phyloP scores from a whole-genome alignment of 92 coral and sea anemone species.

The Muricea muricata region DNA sequence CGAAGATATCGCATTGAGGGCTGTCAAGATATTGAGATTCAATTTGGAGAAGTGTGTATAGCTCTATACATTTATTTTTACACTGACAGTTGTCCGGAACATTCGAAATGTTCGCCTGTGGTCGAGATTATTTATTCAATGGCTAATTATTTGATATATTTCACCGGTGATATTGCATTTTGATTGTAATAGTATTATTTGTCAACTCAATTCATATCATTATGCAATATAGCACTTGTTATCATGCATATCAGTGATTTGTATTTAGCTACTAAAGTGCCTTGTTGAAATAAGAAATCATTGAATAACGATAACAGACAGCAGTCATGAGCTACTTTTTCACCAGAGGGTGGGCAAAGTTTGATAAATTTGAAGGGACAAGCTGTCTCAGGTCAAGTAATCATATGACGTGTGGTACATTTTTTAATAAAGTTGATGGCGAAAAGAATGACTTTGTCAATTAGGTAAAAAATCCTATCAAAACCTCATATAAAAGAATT shows the following conservation, averaged over 20 bases:
- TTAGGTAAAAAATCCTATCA: too few relatives aligned
- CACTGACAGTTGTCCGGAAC: conserved; percentile 19
- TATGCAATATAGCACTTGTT: neutral
- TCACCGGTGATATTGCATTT: neutral
- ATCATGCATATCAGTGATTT: neutral
- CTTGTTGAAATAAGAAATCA: neutral
- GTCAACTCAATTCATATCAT: neutral
- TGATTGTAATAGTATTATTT: neutral
- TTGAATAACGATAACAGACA: too few relatives aligned
- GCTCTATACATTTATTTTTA: neutral
- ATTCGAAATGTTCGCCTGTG: neutral
- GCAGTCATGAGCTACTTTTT: too few relatives aligned
- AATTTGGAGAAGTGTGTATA: neutral
- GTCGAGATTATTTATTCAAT: neutral
- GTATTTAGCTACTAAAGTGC: neutral
- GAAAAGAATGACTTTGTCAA: too few relatives aligned
- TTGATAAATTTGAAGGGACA: too few relatives aligned
- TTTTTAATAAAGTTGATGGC: too few relatives aligned
- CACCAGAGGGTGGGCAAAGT: too few relatives aligned
- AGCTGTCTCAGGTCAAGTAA: too few relatives aligned
- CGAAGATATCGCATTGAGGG: neutral
- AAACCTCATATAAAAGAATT: too few relatives aligned
- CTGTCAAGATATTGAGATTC: neutral
- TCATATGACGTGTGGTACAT: too few relatives aligned
- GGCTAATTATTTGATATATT: neutral